phyloP scores from a whole-genome alignment of 2,113 vertebrate species.

The Spizaetus ornatus region DNA sequence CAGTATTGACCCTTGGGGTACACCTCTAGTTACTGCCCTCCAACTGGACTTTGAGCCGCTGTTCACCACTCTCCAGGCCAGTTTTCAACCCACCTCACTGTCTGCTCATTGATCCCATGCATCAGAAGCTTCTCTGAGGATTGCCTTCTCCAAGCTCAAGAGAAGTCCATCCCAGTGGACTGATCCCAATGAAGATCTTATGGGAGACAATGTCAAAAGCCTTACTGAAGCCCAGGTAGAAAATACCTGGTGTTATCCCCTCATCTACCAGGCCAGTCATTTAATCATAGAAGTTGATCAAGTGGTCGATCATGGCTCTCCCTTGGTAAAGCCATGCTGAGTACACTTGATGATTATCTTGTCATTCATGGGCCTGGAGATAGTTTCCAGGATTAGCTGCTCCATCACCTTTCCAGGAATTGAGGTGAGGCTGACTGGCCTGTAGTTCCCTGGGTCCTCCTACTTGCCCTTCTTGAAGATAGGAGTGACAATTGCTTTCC shows the following conservation, averaged over 20 bases:
- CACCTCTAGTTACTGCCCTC: background rate
- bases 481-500: background rate
- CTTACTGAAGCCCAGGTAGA: background rate
- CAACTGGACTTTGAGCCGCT: background rate
- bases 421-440: accelerated
- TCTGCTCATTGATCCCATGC: background rate
- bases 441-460: background rate
- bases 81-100: background rate
- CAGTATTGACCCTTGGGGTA: background rate
- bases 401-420: background rate
- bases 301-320: background rate
- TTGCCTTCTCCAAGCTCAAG: background rate
- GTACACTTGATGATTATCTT: background rate
- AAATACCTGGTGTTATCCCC: background rate
- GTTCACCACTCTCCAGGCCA: background rate
- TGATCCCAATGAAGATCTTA: background rate
- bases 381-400: background rate
- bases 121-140: background rate
- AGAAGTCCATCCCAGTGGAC: background rate
- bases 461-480: background rate
- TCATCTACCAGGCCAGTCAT: background rate
- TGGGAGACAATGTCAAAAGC: background rate
- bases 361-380: background rate
- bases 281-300: background rate
- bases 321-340: background rate